Base-by-base conservation (phyloP, 2,113 vertebrate species). In the Hyperopisus bebe region DNA sequence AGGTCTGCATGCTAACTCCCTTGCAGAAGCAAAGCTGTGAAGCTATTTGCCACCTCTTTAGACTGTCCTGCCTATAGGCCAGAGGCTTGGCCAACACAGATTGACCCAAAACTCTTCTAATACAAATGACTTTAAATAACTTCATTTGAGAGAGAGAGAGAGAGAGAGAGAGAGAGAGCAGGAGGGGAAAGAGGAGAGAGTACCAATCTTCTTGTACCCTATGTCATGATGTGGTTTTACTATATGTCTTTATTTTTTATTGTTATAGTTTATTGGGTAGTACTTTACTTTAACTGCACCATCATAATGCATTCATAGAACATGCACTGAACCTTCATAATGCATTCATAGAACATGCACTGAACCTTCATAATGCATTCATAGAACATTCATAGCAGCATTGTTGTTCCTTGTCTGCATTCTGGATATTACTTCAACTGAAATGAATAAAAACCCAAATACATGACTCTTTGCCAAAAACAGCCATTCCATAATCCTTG, bases 1-100 rank as follows among this genome's bases (percentile, higher is more conserved):
- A 47, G 82, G 44, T 84, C 82, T 84, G 35, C 19, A 83, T 83
- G 80, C 80, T 42, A 83, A 83, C 80, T 83, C 46, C 19, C 80
- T 47, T 17, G 39, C 42, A n/a, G 42, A 83, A 46, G 42, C 42
- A 83, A 44, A 83, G 35, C 80, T 83, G 42, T 84, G 39, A 82
- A 44, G 15, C 11, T 6, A 82, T 44, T 82, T 44, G 27, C 62
- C 9, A 5, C 10, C 17, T 19, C 74, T 42, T 42, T 42, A 80
- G 31, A 5, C 13, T 42, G 17, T 42, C 74, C 15, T 80, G 35
- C 35, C 17, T 42, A 39, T 5, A 42, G 74, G 74, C 15, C 31
- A 42, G 1, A 80, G 35, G 35, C 31, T 42, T 77, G 74, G 74
- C 35, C 15, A 42, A 6, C 74, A 39, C 17, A 35, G 35, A 19